Conservation (phyloP, 2,113 vertebrate species). For the Nothocercus nigrocapillus region DNA sequence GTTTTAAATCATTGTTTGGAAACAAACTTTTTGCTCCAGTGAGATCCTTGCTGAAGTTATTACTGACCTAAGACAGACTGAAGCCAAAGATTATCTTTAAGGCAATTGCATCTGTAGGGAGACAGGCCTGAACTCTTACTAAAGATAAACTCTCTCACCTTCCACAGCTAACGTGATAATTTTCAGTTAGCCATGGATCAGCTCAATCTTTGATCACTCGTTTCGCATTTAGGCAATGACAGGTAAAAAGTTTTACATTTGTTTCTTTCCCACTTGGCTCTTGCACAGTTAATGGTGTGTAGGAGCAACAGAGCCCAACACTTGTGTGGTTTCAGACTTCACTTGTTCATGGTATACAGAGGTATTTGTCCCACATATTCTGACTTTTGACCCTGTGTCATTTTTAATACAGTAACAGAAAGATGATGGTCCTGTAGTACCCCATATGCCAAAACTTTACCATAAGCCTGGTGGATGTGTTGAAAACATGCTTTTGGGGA, state of each 20-base stretch:
- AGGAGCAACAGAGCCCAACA: background rate
- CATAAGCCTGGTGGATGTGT: background rate
- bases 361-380: background rate
- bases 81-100: background rate
- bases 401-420: background rate
- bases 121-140: background rate
- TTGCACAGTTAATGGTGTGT: background rate
- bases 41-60: background rate
- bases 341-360: background rate
- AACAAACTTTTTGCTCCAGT: background rate
- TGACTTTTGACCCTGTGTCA: background rate
- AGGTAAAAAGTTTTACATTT: background rate
- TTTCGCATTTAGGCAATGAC: background rate
- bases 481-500: background rate
- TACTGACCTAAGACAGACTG: background rate
- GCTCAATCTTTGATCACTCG: background rate
- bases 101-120: background rate
- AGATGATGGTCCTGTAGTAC: background rate
- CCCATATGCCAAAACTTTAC: background rate
- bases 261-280: background rate
- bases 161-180: background rate
- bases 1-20: background rate
- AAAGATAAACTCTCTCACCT: background rate
- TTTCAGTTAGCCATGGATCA: background rate
- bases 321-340: background rate